These are phyloP conservation scores for Agrochola lychnidis DNA, from an alignment of 2,888 invertebrate species.

Conservation along the genomic window DNA sequence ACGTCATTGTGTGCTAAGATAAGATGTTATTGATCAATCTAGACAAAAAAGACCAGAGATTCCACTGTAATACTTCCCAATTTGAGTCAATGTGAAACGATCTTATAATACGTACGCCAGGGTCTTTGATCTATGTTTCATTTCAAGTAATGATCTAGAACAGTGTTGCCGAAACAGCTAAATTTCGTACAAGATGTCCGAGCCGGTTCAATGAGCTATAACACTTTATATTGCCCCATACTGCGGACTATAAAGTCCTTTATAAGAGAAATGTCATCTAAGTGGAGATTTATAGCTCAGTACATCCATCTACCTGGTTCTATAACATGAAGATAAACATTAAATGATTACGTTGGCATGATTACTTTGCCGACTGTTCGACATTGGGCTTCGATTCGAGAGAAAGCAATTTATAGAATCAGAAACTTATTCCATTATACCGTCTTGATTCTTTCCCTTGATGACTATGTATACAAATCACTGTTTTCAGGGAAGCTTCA, in stretches of 20 bases:
- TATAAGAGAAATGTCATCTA: slow-evolving; percentile 44
- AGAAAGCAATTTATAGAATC: slow-evolving; percentile 62
- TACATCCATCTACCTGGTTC: slow-evolving; percentile 17
- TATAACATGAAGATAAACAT: slow-evolving; percentile 38
- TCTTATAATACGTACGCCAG: slow-evolving; percentile 46
- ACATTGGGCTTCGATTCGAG: slow-evolving; percentile 41
- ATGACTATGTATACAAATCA: slow-evolving; percentile 22
- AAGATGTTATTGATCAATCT: slow-evolving; percentile 23
- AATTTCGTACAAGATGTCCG: slow-evolving; percentile 49
- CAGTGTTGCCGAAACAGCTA: slow-evolving; percentile 46
- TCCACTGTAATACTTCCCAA: slow-evolving; percentile 11
- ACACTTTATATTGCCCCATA: slow-evolving; percentile 53
- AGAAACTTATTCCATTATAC: slow-evolving; percentile 67
- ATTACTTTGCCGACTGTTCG: slow-evolving; percentile 51
- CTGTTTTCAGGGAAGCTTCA: slow-evolving; percentile 16
- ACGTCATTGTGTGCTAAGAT: slow-evolving; percentile 1
- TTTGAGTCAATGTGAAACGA: slow-evolving; percentile 53
- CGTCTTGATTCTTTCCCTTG: slow-evolving; percentile 60
- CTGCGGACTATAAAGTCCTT: slow-evolving; percentile 46
- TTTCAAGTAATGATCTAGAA: slow-evolving; percentile 63
- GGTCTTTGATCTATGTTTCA: slow-evolving; percentile 60
- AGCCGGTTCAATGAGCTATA: slow-evolving; percentile 55
- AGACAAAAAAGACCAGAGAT: background rate
- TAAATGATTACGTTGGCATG: slow-evolving; percentile 51
- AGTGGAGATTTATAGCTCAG: slow-evolving; percentile 32